A percentile compares a stretch with the other conserved stretches of the same genome.
These are phyloP conservation scores for Hyla sarda DNA, from an alignment of 2,113 vertebrate genomes.

Conservation along the genomic window DNA sequence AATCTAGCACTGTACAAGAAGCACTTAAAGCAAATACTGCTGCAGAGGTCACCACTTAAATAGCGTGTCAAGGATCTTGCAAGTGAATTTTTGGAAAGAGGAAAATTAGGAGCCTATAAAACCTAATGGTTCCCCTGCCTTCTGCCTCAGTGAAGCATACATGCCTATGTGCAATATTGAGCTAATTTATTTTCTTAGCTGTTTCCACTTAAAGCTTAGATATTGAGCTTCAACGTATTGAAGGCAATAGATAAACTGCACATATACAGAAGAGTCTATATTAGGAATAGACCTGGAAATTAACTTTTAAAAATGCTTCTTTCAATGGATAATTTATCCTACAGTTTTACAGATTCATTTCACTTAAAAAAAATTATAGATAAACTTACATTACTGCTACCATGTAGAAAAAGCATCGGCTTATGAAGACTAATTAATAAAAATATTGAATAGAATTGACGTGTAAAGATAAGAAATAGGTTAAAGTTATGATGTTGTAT, in stretches of 20 bases:
- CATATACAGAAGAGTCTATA: background rate
- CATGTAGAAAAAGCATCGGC: background rate
- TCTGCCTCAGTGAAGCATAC: slow-evolving; percentile 36
- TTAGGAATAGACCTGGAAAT: background rate
- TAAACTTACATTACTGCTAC: background rate
- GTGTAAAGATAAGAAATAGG: too few relatives aligned
- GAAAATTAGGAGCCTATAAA: slow-evolving; percentile 59
- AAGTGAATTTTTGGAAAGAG: slow-evolving; percentile 58
- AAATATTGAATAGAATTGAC: too few relatives aligned
- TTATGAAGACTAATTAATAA: too few relatives aligned
- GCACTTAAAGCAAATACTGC: slow-evolving; percentile 56
- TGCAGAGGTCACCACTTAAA: slow-evolving; percentile 60
- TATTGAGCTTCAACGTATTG: background rate
- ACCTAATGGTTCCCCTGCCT: slow-evolving; percentile 52
- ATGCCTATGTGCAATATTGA: slow-evolving; percentile 41
- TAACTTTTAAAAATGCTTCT: background rate
- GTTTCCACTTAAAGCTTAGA: slow-evolving; percentile 17
- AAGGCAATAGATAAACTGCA: background rate
- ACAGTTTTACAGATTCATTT: background rate
- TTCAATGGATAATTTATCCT: too few relatives aligned
- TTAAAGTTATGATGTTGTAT: too few relatives aligned
- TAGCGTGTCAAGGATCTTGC: slow-evolving; percentile 57
- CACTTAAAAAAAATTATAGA: background rate
- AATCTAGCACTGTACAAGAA: slow-evolving; percentile 58
- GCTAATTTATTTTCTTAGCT: slow-evolving; percentile 57